A percentile compares a stretch with the other conserved stretches of the same genome.
phyloP scores from a whole-genome alignment of 2,888 invertebrate genomes.

The Drosophila percnosoma region DNA sequence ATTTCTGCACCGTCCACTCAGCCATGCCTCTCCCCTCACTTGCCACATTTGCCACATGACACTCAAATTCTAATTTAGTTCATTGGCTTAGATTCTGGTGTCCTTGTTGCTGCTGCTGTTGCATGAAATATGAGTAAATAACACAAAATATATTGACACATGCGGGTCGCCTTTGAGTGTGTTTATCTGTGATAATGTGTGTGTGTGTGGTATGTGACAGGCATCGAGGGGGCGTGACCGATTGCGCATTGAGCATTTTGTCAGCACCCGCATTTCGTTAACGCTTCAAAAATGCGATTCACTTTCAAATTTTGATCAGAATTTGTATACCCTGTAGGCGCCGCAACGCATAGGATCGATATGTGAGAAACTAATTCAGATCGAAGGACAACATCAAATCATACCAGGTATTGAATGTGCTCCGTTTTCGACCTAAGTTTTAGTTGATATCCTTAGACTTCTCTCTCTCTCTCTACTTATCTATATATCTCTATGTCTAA shows the following conservation, averaged over 20 bases:
- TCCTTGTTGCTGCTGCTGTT: conserved; percentile 26
- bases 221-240: conserved; percentile 28
- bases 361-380: neutral
- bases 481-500: neutral
- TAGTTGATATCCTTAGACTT: neutral
- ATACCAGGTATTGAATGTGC: neutral
- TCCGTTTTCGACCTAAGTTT: neutral
- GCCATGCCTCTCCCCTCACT: conserved; percentile 1
- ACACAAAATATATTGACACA: conserved; percentile 70
- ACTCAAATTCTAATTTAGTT: conserved; percentile 68
- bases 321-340: conserved; percentile 33
- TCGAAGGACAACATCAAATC: neutral
- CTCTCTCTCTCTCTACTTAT: neutral
- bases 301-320: conserved; percentile 35
- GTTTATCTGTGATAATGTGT: conserved; percentile 13
- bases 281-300: conserved; percentile 32
- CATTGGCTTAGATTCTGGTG: conserved; percentile 60
- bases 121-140: conserved; percentile 71
- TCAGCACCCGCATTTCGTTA: conserved; percentile 54
- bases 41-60: conserved; percentile 33
- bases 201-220: conserved; percentile 36
- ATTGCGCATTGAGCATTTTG: conserved; percentile 59
- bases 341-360: neutral
- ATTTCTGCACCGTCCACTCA: conserved; percentile 49
- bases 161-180: conserved; percentile 53